phyloP scores from a whole-genome alignment of 2,797 vertebrate species.

The Sebastes matsubarae region DNA sequence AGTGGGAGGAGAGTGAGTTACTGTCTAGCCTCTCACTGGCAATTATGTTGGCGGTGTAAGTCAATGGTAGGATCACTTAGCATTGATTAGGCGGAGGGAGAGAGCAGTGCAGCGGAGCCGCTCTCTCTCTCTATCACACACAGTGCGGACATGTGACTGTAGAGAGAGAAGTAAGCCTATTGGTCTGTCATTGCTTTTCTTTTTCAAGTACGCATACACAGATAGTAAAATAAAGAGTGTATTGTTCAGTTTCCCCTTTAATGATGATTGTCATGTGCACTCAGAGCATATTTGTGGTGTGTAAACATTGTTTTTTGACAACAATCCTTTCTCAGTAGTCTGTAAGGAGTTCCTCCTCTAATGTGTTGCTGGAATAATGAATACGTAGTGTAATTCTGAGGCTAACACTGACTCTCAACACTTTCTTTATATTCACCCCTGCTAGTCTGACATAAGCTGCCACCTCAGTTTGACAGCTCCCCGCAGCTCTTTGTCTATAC shows the following conservation, averaged over 20 bases:
- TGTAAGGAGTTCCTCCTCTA: background rate
- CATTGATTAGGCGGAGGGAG: slow-evolving; percentile 85
- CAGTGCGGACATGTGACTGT: slow-evolving; percentile 53
- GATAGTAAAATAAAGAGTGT: background rate
- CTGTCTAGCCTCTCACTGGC: slow-evolving; percentile 84
- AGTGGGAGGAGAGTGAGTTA: slow-evolving; percentile 82
- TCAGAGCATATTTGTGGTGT: background rate
- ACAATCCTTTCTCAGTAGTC: background rate
- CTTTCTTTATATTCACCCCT: slow-evolving; percentile 55
- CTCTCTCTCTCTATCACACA: slow-evolving; percentile 64
- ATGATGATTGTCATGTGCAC: background rate
- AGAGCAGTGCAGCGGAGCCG: slow-evolving; percentile 66
- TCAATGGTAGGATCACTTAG: slow-evolving; percentile 87
- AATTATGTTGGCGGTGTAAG: slow-evolving; percentile 86
- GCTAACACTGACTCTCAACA: slow-evolving; percentile 48
- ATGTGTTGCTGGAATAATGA: slow-evolving; percentile 13
- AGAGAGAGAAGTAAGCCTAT: slow-evolving; percentile 20
- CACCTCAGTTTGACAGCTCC: slow-evolving; percentile 77
- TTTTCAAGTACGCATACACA: background rate
- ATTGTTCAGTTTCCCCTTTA: background rate
- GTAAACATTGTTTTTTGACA: background rate
- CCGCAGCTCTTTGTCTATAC: slow-evolving; percentile 67
- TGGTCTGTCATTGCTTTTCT: slow-evolving; percentile 33
- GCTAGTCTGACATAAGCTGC: slow-evolving; percentile 80
- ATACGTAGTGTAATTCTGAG: slow-evolving; percentile 25